Evolutionary conservation across 2,113 vertebrate species (phyloP), one percentile per base, ranked within the genome.

Genomic region (Gobiocypris rarus): DNA sequence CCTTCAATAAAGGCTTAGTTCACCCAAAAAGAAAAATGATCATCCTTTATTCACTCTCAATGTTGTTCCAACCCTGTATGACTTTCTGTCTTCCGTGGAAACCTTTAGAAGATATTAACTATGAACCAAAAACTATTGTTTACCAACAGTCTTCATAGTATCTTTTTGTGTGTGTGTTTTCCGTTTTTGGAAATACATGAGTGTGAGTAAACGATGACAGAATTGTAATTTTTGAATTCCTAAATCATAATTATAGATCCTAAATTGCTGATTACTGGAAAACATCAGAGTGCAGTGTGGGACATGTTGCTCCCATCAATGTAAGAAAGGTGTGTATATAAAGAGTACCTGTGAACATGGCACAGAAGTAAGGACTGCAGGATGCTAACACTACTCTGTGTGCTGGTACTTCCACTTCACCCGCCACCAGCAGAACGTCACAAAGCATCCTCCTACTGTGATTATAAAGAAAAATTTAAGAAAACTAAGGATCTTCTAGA

Each of bases 321-420:
- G 71, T 52, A 17, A 31, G 15, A 52, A 52, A 26, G 3, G 11
- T 26, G 14, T 52, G 45, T n/a, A 43, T 41, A 4, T 43, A 41
- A 48, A 73, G 8, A 50, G 67, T 95, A 99, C 97, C 97, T 96
- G 97, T 99, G 92, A 99, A 99, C 97, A 99, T 99, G 2, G 97
- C 97, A 93, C 95, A 97, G 87, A 99, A 99, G 89, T 99, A 99
- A 28, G 97, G 97, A 90, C 97, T 99, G 90, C 97, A 97, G 91
- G 97, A 95, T 0, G 97, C 96, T 79, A 99, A 93, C 86, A 98
- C 96, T 90, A 99, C 94, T 9, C 96, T 94, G 91, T 99, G 97
- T 22, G 97, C 97, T 86, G 97, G 95, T 87, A 99, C 96, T 89
- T 97, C 95, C 9, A 96, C 92, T 5, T 94, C 93, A 83, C 96